Conservation (phyloP, 53 echinoderm and acorn worm genomes). For the Mesocentrotus franciscanus region DNA sequence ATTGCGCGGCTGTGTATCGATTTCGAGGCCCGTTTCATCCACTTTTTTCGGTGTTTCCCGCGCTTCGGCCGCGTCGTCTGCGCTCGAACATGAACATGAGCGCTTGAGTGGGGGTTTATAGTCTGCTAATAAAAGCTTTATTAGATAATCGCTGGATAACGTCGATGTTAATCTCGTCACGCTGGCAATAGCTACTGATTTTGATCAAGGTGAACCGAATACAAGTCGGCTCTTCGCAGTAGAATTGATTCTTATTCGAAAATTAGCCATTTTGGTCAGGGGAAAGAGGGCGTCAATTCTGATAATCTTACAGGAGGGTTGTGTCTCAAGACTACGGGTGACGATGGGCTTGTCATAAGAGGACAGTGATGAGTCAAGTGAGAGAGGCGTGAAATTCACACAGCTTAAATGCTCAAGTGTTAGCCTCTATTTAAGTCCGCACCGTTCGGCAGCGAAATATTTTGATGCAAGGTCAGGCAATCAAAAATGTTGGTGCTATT, state of each 20-base stretch:
- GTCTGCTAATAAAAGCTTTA: conserved; percentile 50
- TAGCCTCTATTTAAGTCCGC: not conserved
- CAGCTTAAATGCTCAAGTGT: conserved; percentile 44
- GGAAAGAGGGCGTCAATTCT: not conserved
- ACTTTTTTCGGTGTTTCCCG: conserved; percentile 11
- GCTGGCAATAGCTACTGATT: not conserved
- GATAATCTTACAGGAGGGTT: not conserved
- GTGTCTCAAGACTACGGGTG: not conserved
- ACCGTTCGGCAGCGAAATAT: not conserved
- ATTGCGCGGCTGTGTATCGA: conserved; percentile 52
- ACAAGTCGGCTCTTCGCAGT: not conserved
- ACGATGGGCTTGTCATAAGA: not conserved
- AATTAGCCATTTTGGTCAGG: not conserved
- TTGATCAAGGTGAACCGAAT: not conserved
- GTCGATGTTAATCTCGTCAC: conserved; percentile 27
- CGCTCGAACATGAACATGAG: conserved; percentile 28
- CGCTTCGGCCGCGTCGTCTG: not conserved
- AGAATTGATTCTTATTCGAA: not conserved
- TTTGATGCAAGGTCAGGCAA: not conserved
- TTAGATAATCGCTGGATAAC: not conserved
- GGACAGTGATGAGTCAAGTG: conserved; percentile 33
- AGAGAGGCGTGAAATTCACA: conserved; percentile 37
- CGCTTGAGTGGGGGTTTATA: conserved; percentile 9
- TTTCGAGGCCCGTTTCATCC: not conserved
- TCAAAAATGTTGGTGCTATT: not conserved